phyloP scores from a whole-genome alignment of 2,113 vertebrate species.

The Phodopus roborovskii region DNA sequence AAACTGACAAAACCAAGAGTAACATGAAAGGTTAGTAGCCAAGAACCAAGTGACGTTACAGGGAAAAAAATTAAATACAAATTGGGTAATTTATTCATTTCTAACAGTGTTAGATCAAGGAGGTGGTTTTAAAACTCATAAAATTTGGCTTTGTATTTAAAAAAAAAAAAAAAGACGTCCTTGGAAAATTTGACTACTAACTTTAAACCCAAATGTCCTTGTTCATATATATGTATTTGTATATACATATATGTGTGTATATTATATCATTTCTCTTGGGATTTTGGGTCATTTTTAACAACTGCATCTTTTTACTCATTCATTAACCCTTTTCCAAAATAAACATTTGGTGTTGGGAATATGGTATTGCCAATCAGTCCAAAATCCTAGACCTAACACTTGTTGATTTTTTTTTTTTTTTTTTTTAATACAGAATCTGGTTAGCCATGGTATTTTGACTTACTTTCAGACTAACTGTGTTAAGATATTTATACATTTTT shows the following conservation, averaged over 20 bases:
- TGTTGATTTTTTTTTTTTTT: constrained; percentile 83
- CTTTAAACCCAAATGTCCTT: constrained; percentile 96
- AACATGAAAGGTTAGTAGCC: constrained; percentile 99
- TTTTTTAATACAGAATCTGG: constrained; percentile 71
- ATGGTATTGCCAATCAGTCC: constrained; percentile 87
- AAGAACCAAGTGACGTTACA: constrained; percentile 99
- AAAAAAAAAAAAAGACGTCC: constrained; percentile 95
- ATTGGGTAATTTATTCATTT: constrained; percentile 89
- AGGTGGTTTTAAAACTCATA: constrained; percentile 88
- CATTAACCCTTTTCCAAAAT: constrained; percentile 93
- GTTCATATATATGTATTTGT: constrained; percentile 85
- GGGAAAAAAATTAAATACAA: constrained; percentile 86
- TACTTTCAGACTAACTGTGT: constrained; percentile 78
- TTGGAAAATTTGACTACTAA: constrained; percentile 99
- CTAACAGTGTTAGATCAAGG: constrained; percentile 92
- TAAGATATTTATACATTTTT: constrained; percentile 72
- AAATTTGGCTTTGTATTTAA: constrained; percentile 93
- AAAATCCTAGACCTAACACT: constrained; percentile 94
- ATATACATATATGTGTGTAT: constrained; percentile 81
- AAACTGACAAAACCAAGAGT: constrained; percentile 99
- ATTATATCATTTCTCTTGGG: constrained; percentile 91
- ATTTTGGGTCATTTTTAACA: constrained; percentile 92
- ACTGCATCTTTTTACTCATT: constrained; percentile 90
- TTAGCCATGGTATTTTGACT: constrained; percentile 77
- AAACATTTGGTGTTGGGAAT: constrained; percentile 89